Evolutionary conservation across 2,797 vertebrate species (phyloP).

Genomic region (Manis pentadactyla): DNA sequence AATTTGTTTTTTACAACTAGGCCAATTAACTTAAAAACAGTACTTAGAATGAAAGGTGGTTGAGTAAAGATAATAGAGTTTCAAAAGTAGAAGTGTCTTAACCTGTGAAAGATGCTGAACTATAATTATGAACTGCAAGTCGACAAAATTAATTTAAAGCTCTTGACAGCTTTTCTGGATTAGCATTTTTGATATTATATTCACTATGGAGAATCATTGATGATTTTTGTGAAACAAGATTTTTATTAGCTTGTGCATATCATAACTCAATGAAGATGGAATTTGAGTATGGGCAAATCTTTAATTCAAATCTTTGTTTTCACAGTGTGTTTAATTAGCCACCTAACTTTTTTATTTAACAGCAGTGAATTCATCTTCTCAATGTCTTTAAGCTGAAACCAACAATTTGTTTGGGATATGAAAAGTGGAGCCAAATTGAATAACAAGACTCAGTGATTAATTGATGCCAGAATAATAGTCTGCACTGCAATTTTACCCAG

Average conservation of each 20-base stretch:
- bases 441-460: conserved; percentile 80
- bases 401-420: conserved; percentile 74
- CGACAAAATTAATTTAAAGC: conserved; percentile 84
- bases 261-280: conserved; percentile 79
- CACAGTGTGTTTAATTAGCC: conserved; percentile 81
- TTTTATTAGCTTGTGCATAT: conserved; percentile 80
- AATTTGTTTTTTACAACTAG: conserved; percentile 80
- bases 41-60: conserved; percentile 72
- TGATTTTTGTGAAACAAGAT: conserved; percentile 76
- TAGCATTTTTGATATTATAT: conserved; percentile 85
- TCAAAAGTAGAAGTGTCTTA: conserved; percentile 80
- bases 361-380: conserved; percentile 76
- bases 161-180: conserved; percentile 83
- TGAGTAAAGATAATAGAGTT: conserved; percentile 75
- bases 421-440: conserved; percentile 70
- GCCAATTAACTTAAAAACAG: conserved; percentile 82
- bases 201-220: conserved; percentile 80
- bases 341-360: conserved; percentile 78
- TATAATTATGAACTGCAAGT: conserved; percentile 84
- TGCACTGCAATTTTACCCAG: neutral
- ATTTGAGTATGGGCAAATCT: conserved; percentile 74
- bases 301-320: conserved; percentile 77
- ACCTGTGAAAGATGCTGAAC: conserved; percentile 81
- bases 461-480: conserved; percentile 78
- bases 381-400: conserved; percentile 79